These are phyloP conservation scores for Rhorus exstirpatorius DNA, from an alignment of 2,888 invertebrate genomes.

Conservation along the genomic window DNA sequence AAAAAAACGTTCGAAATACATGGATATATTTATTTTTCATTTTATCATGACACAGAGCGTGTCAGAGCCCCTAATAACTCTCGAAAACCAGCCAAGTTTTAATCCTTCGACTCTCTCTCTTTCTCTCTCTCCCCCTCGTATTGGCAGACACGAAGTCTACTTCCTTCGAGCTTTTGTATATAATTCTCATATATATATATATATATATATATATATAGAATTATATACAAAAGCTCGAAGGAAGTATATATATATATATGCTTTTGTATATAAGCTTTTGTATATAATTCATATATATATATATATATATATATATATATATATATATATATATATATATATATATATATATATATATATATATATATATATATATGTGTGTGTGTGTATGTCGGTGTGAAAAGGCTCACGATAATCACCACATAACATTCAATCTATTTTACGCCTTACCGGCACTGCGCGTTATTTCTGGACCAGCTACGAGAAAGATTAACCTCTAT, in stretches of 20 bases:
- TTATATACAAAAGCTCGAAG: too few species aligned
- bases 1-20: slow-evolving; percentile 30
- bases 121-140: too few species aligned
- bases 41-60: slow-evolving; percentile 14
- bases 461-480: slow-evolving; percentile 81
- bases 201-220: too few species aligned
- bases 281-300: too few species aligned
- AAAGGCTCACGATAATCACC: slow-evolving; percentile 63
- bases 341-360: too few species aligned
- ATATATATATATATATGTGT: background rate
- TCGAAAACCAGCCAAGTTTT: slow-evolving; percentile 48
- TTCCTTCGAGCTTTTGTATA: slow-evolving; percentile 38
- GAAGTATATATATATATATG: too few species aligned
- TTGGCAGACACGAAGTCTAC: slow-evolving; percentile 72
- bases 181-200: slow-evolving; percentile 12
- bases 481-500: slow-evolving; percentile 84
- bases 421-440: slow-evolving; percentile 72
- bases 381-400: background rate
- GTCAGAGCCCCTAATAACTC: slow-evolving; percentile 70
- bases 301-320: too few species aligned
- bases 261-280: too few species aligned
- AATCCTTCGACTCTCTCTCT: slow-evolving; percentile 48
- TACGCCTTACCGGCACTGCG: slow-evolving; percentile 67
- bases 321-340: too few species aligned
- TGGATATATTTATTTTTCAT: slow-evolving; percentile 4